These are phyloP conservation scores for Hydrozoanthus gracilis DNA, from an alignment of 92 coral and sea anemone species.

Conservation along the genomic window DNA sequence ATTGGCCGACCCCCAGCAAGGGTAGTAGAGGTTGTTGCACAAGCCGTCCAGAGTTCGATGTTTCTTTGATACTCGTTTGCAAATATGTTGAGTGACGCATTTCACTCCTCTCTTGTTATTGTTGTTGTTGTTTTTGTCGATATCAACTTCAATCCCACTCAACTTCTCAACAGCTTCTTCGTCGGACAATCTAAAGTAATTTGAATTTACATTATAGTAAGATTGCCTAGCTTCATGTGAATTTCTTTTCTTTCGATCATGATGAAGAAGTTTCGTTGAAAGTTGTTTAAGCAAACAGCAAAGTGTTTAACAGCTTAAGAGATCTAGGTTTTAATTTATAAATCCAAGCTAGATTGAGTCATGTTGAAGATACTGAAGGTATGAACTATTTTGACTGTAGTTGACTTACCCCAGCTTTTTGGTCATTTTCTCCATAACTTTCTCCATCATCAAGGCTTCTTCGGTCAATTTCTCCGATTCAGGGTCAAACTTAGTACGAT, in stretches of 20 bases:
- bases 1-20: slow-evolving; percentile 2
- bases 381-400: too few species aligned
- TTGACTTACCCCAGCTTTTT: too few species aligned
- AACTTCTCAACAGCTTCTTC: not conserved
- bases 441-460: slow-evolving; percentile 22
- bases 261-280: too few species aligned
- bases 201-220: not conserved
- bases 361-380: too few species aligned
- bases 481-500: slow-evolving; percentile 15
- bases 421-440: slow-evolving; percentile 1
- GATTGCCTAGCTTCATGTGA: too few species aligned
- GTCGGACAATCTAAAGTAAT: not conserved
- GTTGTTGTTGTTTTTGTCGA: not conserved
- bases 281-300: too few species aligned
- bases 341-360: too few species aligned
- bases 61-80: too few species aligned
- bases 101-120: not conserved
- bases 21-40: slow-evolving; percentile 13
- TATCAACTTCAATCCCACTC: not conserved
- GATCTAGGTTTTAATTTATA: too few species aligned
- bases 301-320: too few species aligned
- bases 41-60: slow-evolving; percentile 7
- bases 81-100: not conserved
- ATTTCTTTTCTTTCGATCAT: too few species aligned
- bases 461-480: not conserved